phyloP scores from a whole-genome alignment of 2,797 vertebrate genomes.

The Acanthurus lineatus region DNA sequence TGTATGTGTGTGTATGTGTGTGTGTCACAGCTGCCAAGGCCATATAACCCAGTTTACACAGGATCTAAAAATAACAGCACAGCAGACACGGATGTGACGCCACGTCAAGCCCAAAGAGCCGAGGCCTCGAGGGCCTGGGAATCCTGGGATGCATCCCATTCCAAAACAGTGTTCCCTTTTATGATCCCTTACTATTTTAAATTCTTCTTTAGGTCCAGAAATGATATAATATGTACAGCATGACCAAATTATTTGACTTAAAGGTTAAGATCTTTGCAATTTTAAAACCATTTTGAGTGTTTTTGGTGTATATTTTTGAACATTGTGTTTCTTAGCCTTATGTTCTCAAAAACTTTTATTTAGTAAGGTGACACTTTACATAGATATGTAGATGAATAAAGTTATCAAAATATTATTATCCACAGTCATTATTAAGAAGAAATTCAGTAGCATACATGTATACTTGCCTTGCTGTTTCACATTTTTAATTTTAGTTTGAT shows the following conservation, averaged over 20 bases:
- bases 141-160: constrained; percentile 54
- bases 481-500: neutral
- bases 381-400: neutral
- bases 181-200: neutral
- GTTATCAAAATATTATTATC: neutral
- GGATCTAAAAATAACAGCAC: constrained; percentile 53
- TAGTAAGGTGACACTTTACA: no score
- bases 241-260: neutral
- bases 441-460: no score
- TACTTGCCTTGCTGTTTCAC: no score
- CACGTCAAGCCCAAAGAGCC: constrained; percentile 4
- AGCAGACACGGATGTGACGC: constrained; percentile 42
- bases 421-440: no score
- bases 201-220: fast-evolving
- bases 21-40: constrained; percentile 41
- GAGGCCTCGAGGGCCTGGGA: constrained; percentile 37
- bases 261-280: neutral
- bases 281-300: neutral
- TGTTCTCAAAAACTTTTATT: no score
- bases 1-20: constrained; percentile 19
- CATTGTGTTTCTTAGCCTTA: no score
- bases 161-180: neutral
- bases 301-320: neutral
- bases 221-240: neutral
- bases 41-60: constrained; percentile 54